phyloP scores from a whole-genome alignment of 2,113 vertebrate genomes.

The Vulpes lagopus region DNA sequence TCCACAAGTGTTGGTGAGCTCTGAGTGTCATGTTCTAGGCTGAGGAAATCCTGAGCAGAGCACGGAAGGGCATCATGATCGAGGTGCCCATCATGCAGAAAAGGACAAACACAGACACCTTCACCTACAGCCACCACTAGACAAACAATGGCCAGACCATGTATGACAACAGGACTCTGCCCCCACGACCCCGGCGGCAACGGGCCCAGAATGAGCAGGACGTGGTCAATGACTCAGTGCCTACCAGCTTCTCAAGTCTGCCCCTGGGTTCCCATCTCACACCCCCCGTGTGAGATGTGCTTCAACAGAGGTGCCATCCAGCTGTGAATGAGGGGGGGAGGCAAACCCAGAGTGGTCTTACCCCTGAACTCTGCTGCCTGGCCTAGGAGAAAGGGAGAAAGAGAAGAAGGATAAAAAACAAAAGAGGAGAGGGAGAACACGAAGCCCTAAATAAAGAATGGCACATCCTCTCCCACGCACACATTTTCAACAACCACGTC shows the following conservation, averaged over 20 bases:
- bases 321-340: background rate
- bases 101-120: background rate
- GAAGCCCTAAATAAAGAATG: background rate
- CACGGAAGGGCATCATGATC: background rate
- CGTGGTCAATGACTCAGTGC: accelerated
- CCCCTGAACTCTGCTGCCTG: background rate
- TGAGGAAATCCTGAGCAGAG: background rate
- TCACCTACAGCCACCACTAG: accelerated
- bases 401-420: background rate
- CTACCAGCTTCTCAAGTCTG: background rate
- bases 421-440: background rate
- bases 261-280: no score
- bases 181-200: background rate
- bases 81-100: background rate
- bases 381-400: background rate
- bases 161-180: accelerated
- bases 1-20: background rate
- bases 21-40: no score
- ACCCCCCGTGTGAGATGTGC: accelerated
- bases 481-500: no score
- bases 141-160: accelerated
- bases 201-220: background rate
- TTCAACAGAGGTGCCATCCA: accelerated
- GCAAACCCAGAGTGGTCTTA: background rate
- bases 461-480: background rate